Percentiles rank a stretch among this genome's conserved stretches.
Conservation (phyloP, 2,888 invertebrate species). For the Scrobipalpa atriplicella region DNA sequence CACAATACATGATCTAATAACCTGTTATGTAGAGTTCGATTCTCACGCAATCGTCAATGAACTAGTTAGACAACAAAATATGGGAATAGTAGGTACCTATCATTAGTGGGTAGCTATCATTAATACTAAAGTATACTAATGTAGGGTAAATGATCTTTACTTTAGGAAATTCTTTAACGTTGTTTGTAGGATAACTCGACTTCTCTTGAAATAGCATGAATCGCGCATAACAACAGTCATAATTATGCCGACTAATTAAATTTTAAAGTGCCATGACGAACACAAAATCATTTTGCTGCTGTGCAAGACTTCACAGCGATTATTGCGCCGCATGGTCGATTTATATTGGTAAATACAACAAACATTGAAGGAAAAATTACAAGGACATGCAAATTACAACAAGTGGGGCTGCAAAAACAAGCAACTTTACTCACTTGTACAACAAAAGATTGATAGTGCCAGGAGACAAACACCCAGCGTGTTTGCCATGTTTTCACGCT, state of each 20-base stretch:
- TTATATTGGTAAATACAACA: constrained; percentile 10
- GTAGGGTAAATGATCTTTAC: neutral
- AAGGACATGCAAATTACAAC: constrained; percentile 42
- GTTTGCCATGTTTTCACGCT: constrained; percentile 68
- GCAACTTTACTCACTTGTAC: constrained; percentile 62
- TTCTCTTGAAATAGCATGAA: constrained; percentile 9
- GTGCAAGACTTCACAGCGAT: neutral
- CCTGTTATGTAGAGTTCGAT: constrained; percentile 18
- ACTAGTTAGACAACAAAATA: constrained; percentile 15
- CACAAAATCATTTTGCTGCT: neutral
- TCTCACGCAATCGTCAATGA: constrained; percentile 17
- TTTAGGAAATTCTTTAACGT: neutral
- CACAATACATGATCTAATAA: constrained; percentile 22
- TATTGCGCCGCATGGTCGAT: constrained; percentile 14
- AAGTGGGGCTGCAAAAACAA: constrained; percentile 32
- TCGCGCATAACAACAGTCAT: neutral
- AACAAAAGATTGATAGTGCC: constrained; percentile 60
- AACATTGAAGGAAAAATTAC: constrained; percentile 34
- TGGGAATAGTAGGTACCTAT: neutral
- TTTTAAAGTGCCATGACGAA: constrained; percentile 10
- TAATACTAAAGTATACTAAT: no score
- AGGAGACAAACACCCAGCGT: constrained; percentile 71
- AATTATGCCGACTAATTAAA: constrained; percentile 21
- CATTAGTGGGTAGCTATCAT: constrained; percentile 15
- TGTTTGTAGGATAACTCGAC: neutral